Evolutionary conservation across 1,140 invertebrate genomes (phyloP).

Genomic region (Anastrepha obliqua): DNA sequence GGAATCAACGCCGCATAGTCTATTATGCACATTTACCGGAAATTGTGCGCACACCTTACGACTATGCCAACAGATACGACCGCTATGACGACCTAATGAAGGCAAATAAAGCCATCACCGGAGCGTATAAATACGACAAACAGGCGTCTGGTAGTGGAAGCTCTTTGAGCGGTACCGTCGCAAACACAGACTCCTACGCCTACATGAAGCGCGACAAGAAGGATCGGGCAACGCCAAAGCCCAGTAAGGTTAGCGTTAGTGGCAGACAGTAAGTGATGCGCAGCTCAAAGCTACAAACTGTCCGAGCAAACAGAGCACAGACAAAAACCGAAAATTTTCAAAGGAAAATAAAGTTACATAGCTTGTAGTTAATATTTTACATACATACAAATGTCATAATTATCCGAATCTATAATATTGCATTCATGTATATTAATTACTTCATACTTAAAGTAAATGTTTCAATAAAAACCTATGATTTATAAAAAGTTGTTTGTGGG

Average conservation of each 20-base stretch:
- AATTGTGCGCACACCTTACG: constrained; percentile 73
- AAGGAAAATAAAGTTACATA: not conserved
- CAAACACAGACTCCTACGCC: constrained; percentile 55
- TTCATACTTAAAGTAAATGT: not conserved
- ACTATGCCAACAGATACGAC: constrained; percentile 58
- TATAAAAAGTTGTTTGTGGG: too few species aligned
- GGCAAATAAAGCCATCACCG: constrained; percentile 42
- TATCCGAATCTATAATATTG: too few species aligned
- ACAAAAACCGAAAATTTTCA: not conserved
- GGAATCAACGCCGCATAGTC: constrained; percentile 73
- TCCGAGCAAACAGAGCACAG: not conserved
- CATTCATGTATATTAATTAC: not conserved
- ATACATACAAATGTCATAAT: too few species aligned
- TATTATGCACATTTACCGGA: constrained; percentile 76
- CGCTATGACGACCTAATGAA: constrained; percentile 54
- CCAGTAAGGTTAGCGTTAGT: constrained; percentile 31
- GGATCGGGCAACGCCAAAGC: constrained; percentile 57
- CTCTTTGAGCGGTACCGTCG: not conserved
- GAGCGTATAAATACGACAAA: constrained; percentile 57
- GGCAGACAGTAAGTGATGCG: constrained; percentile 50
- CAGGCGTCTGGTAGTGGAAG: not conserved
- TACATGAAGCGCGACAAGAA: constrained; percentile 60
- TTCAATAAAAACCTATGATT: not conserved
- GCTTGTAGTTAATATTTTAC: not conserved
- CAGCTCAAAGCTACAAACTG: not conserved